Evolutionary conservation across 2,888 invertebrate genomes (phyloP).

Genomic region (Drosophila prolongata): DNA sequence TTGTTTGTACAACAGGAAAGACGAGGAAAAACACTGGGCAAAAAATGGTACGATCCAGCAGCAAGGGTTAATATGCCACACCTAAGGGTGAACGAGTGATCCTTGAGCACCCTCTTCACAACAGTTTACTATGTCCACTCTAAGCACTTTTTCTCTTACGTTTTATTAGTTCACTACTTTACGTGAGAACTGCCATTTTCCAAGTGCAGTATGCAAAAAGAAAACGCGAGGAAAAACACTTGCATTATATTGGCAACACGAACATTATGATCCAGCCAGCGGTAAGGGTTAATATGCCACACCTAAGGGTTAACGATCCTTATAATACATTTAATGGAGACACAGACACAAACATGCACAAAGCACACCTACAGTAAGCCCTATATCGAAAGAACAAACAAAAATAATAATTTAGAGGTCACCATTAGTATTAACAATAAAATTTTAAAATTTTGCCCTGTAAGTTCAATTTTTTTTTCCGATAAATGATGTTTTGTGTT

Average conservation of each 20-base stretch:
- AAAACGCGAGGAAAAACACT: neutral
- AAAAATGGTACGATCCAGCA: slow-evolving; percentile 13
- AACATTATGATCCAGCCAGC: neutral
- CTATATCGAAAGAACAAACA: neutral
- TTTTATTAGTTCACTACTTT: no score
- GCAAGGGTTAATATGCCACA: slow-evolving; percentile 6
- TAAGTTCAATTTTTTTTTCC: no score
- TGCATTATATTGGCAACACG: neutral
- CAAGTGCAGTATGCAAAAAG: neutral
- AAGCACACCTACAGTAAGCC: slow-evolving; percentile 7
- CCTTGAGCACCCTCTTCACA: neutral
- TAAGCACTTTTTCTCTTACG: no score
- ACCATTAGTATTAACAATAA: no score
- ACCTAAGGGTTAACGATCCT: slow-evolving; percentile 32
- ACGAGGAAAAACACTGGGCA: slow-evolving; percentile 20
- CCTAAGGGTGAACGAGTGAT: slow-evolving; percentile 3
- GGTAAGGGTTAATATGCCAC: slow-evolving; percentile 28
- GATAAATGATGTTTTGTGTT: no score
- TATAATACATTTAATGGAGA: slow-evolving; percentile 8
- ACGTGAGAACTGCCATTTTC: no score
- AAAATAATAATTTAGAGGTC: no score
- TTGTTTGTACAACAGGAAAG: slow-evolving; percentile 41
- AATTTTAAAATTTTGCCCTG: no score
- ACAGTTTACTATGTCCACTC: no score
- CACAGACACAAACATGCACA: slow-evolving; percentile 5